Percentiles rank a stretch among this genome's conserved stretches.
Evolutionary conservation across 2,888 invertebrate species (phyloP).

Genomic region (Hyalella azteca): DNA sequence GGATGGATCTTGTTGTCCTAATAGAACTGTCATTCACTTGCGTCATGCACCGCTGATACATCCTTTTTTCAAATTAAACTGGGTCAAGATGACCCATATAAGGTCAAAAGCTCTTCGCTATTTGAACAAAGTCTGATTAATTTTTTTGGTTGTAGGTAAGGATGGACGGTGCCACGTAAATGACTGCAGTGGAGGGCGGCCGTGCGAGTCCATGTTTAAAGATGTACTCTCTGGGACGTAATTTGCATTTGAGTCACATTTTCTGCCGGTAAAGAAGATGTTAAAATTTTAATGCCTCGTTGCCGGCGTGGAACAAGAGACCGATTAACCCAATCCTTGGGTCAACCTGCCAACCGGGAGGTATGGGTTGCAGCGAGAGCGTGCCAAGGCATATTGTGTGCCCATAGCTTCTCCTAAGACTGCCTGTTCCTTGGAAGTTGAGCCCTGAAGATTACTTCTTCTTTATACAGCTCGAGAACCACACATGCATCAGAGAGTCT

Average conservation of each 20-base stretch:
- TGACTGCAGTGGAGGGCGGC: neutral
- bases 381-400: neutral
- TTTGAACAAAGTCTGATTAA: too few species aligned
- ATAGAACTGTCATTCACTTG: too few species aligned
- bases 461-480: neutral
- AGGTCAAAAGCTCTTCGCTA: too few species aligned
- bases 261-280: constrained; percentile 10
- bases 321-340: neutral
- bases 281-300: constrained; percentile 27
- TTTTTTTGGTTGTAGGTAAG: too few species aligned
- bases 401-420: too few species aligned
- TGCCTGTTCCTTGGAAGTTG: neutral
- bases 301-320: neutral
- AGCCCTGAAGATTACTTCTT: neutral
- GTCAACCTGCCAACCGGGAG: neutral
- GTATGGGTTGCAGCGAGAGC: neutral
- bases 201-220: constrained; percentile 9
- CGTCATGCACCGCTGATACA: too few species aligned
- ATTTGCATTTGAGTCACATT: constrained; percentile 29
- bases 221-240: neutral
- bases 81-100: too few species aligned
- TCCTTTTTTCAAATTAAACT: too few species aligned
- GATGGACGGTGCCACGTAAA: neutral
- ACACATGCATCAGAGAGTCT: too few species aligned
- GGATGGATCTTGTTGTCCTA: too few species aligned